These are phyloP conservation scores for Pangasius larnaudii DNA, from an alignment of 2,797 vertebrate genomes.

Conservation along the genomic window DNA sequence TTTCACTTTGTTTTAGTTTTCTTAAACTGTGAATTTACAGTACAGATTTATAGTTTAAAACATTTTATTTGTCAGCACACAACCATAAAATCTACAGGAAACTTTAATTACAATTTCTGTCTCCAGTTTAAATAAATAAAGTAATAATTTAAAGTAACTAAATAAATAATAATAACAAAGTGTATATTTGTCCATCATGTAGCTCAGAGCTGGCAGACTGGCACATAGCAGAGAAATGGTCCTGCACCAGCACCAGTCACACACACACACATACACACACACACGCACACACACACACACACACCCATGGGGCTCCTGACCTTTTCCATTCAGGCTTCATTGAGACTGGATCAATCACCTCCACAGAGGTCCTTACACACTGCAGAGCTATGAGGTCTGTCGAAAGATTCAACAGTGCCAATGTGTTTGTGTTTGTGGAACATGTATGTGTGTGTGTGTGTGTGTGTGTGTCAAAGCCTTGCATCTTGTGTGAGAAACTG, in stretches of 20 bases:
- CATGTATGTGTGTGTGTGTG: slow-evolving; percentile 15
- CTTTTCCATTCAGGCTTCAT: slow-evolving; percentile 52
- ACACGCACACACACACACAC: background rate
- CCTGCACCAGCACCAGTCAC: slow-evolving; percentile 14
- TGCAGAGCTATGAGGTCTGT: slow-evolving; percentile 46
- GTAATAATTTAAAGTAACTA: too few relatives aligned
- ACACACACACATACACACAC: background rate
- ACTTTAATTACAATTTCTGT: background rate
- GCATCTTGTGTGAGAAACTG: slow-evolving; percentile 27
- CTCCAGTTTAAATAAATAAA: background rate
- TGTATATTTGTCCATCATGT: slow-evolving; percentile 15
- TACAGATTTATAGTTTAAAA: background rate
- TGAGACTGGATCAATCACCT: slow-evolving; percentile 51
- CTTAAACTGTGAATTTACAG: background rate
- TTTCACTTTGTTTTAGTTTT: background rate
- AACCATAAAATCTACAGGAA: background rate
- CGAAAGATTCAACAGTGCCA: slow-evolving; percentile 22
- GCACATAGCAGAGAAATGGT: slow-evolving; percentile 35
- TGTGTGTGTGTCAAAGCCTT: slow-evolving; percentile 14
- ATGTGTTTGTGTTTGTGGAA: slow-evolving; percentile 14
- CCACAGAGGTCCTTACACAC: slow-evolving; percentile 46
- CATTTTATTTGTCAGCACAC: background rate
- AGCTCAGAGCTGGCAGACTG: background rate
- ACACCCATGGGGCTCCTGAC: slow-evolving; percentile 49
- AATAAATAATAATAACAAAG: background rate